A percentile compares a stretch with the other conserved stretches of the same genome.
phyloP scores from a whole-genome alignment of 2,888 invertebrate species.

The Helobdella robusta region DNA sequence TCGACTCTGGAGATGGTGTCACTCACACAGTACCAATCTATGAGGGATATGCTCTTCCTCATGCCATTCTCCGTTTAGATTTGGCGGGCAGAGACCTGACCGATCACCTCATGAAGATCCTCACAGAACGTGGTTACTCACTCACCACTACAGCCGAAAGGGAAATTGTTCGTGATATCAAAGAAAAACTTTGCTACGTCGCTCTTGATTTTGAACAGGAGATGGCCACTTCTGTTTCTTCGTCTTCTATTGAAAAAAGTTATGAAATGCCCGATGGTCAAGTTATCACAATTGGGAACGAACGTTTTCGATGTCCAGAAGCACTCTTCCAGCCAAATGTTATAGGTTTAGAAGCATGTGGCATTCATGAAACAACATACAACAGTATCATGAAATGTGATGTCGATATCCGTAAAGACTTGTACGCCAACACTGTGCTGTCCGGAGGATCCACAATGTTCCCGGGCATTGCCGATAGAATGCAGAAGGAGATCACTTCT shows the following conservation, averaged over 20 bases:
- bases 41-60: slow-evolving; percentile 83
- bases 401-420: slow-evolving; percentile 46
- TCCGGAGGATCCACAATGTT: slow-evolving; percentile 93
- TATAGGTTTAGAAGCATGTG: slow-evolving; percentile 41
- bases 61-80: slow-evolving; percentile 79
- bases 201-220: slow-evolving; percentile 89
- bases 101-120: slow-evolving; percentile 53
- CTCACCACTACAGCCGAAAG: slow-evolving; percentile 59
- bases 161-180: slow-evolving; percentile 86
- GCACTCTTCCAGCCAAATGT: slow-evolving; percentile 47
- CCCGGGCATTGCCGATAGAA: slow-evolving; percentile 89
- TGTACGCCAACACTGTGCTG: slow-evolving; percentile 61
- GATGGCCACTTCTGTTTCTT: slow-evolving; percentile 83
- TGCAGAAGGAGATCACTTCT: slow-evolving; percentile 93
- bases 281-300: slow-evolving; percentile 45
- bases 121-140: slow-evolving; percentile 52
- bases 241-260: slow-evolving; percentile 80
- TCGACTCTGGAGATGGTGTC: slow-evolving; percentile 50
- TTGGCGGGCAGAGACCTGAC: slow-evolving; percentile 34
- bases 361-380: slow-evolving; percentile 40
- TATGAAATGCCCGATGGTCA: slow-evolving; percentile 53
- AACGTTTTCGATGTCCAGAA: slow-evolving; percentile 45
- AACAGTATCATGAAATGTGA: slow-evolving; percentile 48
- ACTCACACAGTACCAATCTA: slow-evolving; percentile 92
- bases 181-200: slow-evolving; percentile 85